Evolutionary conservation across 2,888 invertebrate genomes (phyloP), one percentile per base, ranked within the genome.

Genomic region (Synergus japonicus): DNA sequence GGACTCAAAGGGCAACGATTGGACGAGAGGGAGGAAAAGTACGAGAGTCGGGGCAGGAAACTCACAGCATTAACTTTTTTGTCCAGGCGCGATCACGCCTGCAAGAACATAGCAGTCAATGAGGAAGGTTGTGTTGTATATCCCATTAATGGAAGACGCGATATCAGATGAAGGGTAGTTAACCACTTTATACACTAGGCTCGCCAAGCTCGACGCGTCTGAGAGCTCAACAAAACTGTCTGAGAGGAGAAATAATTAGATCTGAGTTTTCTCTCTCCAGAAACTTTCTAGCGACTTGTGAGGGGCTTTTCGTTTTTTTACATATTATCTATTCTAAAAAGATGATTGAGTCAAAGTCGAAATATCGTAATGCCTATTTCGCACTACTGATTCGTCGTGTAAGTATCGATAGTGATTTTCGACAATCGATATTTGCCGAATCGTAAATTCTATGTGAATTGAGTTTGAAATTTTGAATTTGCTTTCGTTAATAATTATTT

Each of bases 221-320:
- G 77, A 85, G 85, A 84, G 79, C 76, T 76, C 81, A 79, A 83
- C 79, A 79, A 85, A 85, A 81, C 84, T 67, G 67, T 65, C 79
- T 83, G 78, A 84, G 82, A 85, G 84, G 81, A 83, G 85, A 86
- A 88, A 88, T 88, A 88, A 88, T 88, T 88, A 88, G 85, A 79
- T 77, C 78, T 78, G 49, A 79, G 78, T 76, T 79, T 69, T 67
- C 67, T 76, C 13, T 63, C n/a, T 43, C 10, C 22, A 43, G 64
- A 5, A 60, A 41, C 15, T 49, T 73, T 76, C 60, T 78, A 73
- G 66, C 79, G 67, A 79, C 76, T 81, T 63, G 12, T 73, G 29
- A 46, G 7, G 44, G 46, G n/a, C 18, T 58, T 18, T 18, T 58
- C 9, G 18, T 58, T 58, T 58, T 58, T n/a, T n/a, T n/a, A n/a